Conservation (phyloP, 2,113 vertebrate genomes). For the Solea senegalensis region DNA sequence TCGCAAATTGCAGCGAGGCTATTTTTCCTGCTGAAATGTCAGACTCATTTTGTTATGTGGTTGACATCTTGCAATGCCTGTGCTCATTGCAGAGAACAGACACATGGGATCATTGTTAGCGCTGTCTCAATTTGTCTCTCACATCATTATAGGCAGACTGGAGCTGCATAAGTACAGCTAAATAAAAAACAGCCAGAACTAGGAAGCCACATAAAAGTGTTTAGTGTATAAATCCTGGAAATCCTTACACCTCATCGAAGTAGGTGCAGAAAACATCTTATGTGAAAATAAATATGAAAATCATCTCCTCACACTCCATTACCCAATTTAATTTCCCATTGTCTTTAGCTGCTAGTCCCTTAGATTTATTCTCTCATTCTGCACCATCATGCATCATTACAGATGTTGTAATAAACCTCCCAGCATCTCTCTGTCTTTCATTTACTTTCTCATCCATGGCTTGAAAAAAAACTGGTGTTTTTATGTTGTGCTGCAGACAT, state of each 20-base stretch:
- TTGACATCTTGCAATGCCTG: conserved; percentile 32
- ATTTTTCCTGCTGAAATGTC: conserved; percentile 2
- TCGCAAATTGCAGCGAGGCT: conserved; percentile 13
- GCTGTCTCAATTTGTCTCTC: conserved; percentile 39
- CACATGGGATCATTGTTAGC: conserved; percentile 40
- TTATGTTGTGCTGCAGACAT: conserved; percentile 14
- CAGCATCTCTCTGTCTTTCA: conserved; percentile 19
- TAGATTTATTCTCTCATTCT: conserved; percentile 59
- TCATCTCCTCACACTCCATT: conserved; percentile 63
- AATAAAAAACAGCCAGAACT: conserved; percentile 4
- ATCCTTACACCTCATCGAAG: neutral
- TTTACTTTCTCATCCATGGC: conserved; percentile 18
- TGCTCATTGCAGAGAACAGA: conserved; percentile 25
- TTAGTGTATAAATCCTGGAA: conserved; percentile 11
- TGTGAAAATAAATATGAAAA: neutral
- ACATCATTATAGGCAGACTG: conserved; percentile 36
- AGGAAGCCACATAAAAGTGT: neutral
- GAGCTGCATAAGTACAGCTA: conserved; percentile 10
- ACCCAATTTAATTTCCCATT: conserved; percentile 69
- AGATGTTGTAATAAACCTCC: conserved; percentile 49
- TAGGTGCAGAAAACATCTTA: neutral
- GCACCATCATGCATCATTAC: conserved; percentile 66
- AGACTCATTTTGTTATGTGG: conserved; percentile 38
- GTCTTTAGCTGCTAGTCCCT: conserved; percentile 44
- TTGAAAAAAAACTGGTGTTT: conserved; percentile 30